phyloP scores from a whole-genome alignment of 2,888 invertebrate genomes.

The Baronia brevicornis region DNA sequence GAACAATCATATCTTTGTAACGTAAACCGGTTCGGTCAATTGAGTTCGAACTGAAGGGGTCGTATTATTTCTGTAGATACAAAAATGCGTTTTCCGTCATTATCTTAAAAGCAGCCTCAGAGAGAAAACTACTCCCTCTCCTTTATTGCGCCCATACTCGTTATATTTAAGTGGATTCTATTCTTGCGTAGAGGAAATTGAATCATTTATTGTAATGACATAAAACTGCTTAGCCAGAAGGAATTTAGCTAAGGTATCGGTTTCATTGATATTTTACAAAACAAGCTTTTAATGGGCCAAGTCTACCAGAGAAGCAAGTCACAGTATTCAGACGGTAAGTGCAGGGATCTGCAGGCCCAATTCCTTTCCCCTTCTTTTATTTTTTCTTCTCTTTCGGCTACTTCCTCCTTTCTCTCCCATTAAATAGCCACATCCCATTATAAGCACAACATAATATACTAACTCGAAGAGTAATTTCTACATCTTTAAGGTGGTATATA shows the following conservation, averaged over 20 bases:
- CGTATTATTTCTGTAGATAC: constrained; percentile 70
- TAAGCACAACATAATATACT: no score
- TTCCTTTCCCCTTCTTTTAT: no score
- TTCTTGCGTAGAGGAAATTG: constrained; percentile 30
- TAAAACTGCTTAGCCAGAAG: constrained; percentile 67
- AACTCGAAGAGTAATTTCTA: no score
- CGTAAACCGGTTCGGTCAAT: constrained; percentile 25
- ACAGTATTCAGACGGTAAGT: no score
- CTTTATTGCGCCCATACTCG: constrained; percentile 72
- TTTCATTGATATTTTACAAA: no score
- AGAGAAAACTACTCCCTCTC: constrained; percentile 72
- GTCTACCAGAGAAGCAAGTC: no score
- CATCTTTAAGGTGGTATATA: no score
- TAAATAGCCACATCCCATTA: no score
- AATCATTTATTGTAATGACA: constrained; percentile 71
- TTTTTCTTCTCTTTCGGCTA: no score
- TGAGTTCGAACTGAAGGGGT: constrained; percentile 30
- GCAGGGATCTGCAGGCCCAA: no score
- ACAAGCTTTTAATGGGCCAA: no score
- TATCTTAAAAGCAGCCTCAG: constrained; percentile 74
- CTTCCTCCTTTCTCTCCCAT: no score
- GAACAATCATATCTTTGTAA: constrained; percentile 49
- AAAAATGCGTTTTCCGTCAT: constrained; percentile 70
- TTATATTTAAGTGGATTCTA: constrained; percentile 35
- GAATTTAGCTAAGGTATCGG: constrained; percentile 45